These are phyloP conservation scores for Tuta absoluta DNA, from an alignment of 2,888 invertebrate genomes.

Conservation along the genomic window DNA sequence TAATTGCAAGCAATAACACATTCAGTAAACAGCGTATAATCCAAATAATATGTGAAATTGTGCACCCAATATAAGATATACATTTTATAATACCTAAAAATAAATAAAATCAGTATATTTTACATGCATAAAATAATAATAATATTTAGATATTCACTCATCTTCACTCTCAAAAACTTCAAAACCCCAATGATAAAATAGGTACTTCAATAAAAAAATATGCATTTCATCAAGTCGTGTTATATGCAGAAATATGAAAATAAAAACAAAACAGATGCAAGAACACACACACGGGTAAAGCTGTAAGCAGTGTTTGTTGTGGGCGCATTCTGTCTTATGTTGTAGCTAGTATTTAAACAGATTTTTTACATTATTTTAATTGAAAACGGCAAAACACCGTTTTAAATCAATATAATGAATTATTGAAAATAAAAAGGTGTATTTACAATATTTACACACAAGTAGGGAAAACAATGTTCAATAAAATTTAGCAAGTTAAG, in stretches of 20 bases:
- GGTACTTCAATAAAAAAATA: neutral
- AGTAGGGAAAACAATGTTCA: slow-evolving; percentile 29
- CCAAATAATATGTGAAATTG: neutral
- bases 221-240: neutral
- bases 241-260: slow-evolving; percentile 3
- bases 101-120: too few relatives aligned
- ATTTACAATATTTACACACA: slow-evolving; percentile 43
- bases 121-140: neutral
- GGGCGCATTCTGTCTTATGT: slow-evolving; percentile 61
- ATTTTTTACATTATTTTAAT: slow-evolving; percentile 25
- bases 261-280: slow-evolving; percentile 15
- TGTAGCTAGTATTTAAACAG: slow-evolving; percentile 32
- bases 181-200: neutral
- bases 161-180: neutral
- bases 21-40: neutral
- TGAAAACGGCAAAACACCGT: too few relatives aligned
- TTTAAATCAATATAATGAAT: neutral
- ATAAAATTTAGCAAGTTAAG: slow-evolving; percentile 44
- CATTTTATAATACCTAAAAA: too few relatives aligned
- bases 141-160: neutral
- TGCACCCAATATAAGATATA: neutral
- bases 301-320: slow-evolving; percentile 39
- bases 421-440: slow-evolving; percentile 45
- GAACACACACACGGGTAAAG: slow-evolving; percentile 27
- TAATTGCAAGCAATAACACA: neutral